Evolutionary conservation across 2,888 invertebrate genomes (phyloP), one percentile per base, ranked within the genome.

Genomic region (Adelphocoris suturalis): DNA sequence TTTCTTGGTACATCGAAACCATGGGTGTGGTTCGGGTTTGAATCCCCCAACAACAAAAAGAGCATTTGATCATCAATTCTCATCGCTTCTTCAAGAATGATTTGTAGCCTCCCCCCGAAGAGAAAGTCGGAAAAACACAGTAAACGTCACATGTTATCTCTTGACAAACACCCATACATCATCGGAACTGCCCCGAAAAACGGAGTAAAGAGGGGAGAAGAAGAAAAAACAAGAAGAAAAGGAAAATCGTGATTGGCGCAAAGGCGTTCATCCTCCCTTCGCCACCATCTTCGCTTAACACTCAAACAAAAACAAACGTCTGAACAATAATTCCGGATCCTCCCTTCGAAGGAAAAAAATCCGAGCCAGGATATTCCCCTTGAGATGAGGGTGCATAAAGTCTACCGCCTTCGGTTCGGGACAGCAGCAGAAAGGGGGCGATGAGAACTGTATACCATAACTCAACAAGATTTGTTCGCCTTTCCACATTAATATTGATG

Each of bases 391-490:
- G 78, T 12, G 46, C 78, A 47, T 78, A 78, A 78, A 78, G 46
- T 78, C 46, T 78, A 46, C n/a, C 37, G 46, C 14, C 78, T 47
- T 46, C 16, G 19, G 78, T 16, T 46, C 11, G 37, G 46, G 19
- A 75, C 3, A 37, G 37, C 37, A 37, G 37, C 37, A 37, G 37
- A 37, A 37, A 37, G 37, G 37, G 78, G 82, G 46, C 46, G 57
- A 48, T 84, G 23, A 61, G 85, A 85, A 85, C 57, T 85, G 85
- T 85, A 85, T 61, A 57, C 80, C 78, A 88, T 88, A 88, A 88
- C 88, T 88, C 88, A 88, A 88, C 88, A 88, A 88, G 88, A 88
- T 88, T 88, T 88, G 88, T 88, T 75, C 88, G 52, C 52, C 52
- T 88, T 88, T 28, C 28, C 88, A 28, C 88, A 78, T 86, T 86